Conservation (phyloP, 1,140 invertebrate genomes). For the Dreissena rostriformis region DNA sequence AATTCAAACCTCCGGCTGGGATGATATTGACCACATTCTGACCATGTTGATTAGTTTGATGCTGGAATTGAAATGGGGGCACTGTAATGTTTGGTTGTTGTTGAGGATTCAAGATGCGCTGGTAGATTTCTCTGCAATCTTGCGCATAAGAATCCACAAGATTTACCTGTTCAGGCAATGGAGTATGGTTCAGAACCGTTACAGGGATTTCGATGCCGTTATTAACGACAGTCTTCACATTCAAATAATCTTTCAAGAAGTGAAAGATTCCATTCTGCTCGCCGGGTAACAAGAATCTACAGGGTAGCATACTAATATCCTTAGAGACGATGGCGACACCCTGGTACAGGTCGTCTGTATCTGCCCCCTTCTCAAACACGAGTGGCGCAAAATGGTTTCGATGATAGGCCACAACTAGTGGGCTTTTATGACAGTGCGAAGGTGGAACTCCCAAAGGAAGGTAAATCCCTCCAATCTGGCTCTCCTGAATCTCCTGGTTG, state of each 20-base stretch:
- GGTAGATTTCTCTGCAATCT: slow-evolving; percentile 57
- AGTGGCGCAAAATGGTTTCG: slow-evolving; percentile 93
- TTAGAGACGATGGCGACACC: slow-evolving; percentile 66
- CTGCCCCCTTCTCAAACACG: slow-evolving; percentile 57
- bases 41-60: slow-evolving; percentile 13
- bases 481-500: slow-evolving; percentile 80
- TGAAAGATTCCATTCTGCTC: slow-evolving; percentile 72
- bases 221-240: slow-evolving; percentile 66
- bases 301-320: slow-evolving; percentile 62
- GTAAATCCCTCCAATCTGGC: slow-evolving; percentile 91
- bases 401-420: slow-evolving; percentile 89
- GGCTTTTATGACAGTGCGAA: slow-evolving; percentile 84
- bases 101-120: neutral
- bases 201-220: slow-evolving; percentile 60
- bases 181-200: slow-evolving; percentile 56
- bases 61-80: neutral
- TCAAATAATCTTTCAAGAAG: slow-evolving; percentile 69
- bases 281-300: slow-evolving; percentile 67
- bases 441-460: slow-evolving; percentile 89
- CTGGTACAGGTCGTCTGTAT: slow-evolving; percentile 7
- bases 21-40: neutral
- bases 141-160: slow-evolving; percentile 59
- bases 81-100: neutral
- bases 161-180: slow-evolving; percentile 62
- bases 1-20: slow-evolving; percentile 3